phyloP scores from a whole-genome alignment of 2,797 vertebrate genomes.

The Cuniculus paca region DNA sequence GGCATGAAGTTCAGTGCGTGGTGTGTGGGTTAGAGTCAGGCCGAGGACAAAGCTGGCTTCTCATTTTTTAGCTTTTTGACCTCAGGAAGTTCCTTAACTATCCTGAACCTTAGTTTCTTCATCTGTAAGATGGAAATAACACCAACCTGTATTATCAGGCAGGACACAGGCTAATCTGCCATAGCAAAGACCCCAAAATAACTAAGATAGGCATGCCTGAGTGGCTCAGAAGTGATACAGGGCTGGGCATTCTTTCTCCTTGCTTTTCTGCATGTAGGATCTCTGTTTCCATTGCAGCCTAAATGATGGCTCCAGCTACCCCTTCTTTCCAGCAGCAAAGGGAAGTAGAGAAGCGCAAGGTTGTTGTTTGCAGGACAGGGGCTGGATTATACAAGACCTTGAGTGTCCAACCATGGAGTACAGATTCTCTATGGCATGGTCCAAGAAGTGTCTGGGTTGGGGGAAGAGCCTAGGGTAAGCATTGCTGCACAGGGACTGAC shows the following conservation, averaged over 20 bases:
- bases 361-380: background rate
- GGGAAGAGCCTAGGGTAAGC: background rate
- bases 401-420: background rate
- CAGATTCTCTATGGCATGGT: background rate
- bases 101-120: slow-evolving; percentile 17
- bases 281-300: background rate
- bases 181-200: background rate
- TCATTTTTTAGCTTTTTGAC: background rate
- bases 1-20: background rate
- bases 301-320: background rate
- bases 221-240: background rate
- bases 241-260: background rate
- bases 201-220: background rate
- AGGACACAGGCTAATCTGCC: background rate
- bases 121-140: background rate
- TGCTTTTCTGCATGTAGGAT: background rate
- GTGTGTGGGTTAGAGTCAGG: background rate
- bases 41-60: background rate
- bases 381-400: background rate
- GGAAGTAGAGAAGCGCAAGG: no score
- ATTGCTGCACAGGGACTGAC: background rate
- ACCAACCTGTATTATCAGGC: background rate
- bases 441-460: no score
- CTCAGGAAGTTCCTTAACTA: background rate
- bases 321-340: background rate